phyloP scores from a whole-genome alignment of 1,140 invertebrate species.

The Thaumatotibia leucotreta region DNA sequence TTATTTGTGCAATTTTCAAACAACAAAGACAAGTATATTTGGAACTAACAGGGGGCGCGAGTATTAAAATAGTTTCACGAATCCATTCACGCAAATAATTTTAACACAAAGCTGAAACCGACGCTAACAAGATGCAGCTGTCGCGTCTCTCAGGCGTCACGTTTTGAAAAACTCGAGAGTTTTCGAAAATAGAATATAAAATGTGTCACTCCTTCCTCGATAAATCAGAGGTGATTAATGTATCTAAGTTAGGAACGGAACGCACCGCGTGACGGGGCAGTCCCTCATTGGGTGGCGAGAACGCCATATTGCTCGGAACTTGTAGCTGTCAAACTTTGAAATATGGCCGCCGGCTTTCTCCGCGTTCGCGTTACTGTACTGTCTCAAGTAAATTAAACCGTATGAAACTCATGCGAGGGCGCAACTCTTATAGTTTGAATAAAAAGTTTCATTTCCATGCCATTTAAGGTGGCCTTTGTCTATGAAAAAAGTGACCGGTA shows the following conservation, averaged over 20 bases:
- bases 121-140: constrained; percentile 74
- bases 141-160: constrained; percentile 53
- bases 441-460: constrained; percentile 4
- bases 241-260: constrained; percentile 53
- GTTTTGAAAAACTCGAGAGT: constrained; percentile 72
- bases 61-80: constrained; percentile 34
- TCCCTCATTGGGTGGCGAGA: constrained; percentile 71
- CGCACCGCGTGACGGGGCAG: constrained; percentile 65
- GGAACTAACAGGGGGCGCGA: constrained; percentile 38
- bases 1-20: constrained; percentile 53
- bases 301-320: constrained; percentile 71
- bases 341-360: constrained; percentile 61
- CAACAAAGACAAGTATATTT: constrained; percentile 38
- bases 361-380: constrained; percentile 44
- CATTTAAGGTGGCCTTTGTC: constrained; percentile 19
- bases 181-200: constrained; percentile 75
- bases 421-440: constrained; percentile 2
- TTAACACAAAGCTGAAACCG: constrained; percentile 60
- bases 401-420: not conserved
- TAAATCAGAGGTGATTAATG: constrained; percentile 74
- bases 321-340: constrained; percentile 75
- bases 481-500: constrained; percentile 23
- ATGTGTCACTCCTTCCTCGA: constrained; percentile 73
- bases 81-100: constrained; percentile 67
- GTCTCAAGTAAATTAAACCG: constrained; percentile 48